Base-by-base conservation (phyloP, 2,888 invertebrate species). In the Drosophila falleni region DNA sequence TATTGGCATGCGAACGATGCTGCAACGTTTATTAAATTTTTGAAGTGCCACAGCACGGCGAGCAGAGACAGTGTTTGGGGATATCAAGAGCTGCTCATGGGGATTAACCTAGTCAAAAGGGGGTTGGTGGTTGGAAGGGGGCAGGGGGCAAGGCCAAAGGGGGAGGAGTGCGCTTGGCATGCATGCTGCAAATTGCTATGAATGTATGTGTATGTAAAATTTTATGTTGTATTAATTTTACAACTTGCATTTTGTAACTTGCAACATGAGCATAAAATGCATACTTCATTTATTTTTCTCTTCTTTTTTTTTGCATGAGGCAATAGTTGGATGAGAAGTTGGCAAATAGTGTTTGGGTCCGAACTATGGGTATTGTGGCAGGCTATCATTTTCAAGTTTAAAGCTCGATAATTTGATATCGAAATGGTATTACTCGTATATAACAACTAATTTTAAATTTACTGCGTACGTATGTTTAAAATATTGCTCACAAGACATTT, bases 21-120 rank as follows among this genome's bases (percentile, higher is more conserved):
- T 74, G 89, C 81, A 83, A 76, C 87, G 89, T 89, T 89, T 89
- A 84, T 84, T 84, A 89, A 84, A 89, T 84, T 89, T 84, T 84
- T 87, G 63, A 89, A 89, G 89, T 84, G 84, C 79, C 87, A 64
- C 76, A 64, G 67, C 23, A 51, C 61, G 74, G 70, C 47, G 61
- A 46, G 44, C 23, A 41, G 37, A 26, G 35, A 8, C 9, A 46
- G 33, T 56, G 44, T 55, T 55, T 19, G 42, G 55, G 44, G 42
- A 56, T 33, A 56, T 56, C n/a, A 19, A 44, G 33, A 44, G 55
- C 31, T 19, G 42, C 55, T 44, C 55, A 23, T 44, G 51, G 35
- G 47, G 35, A 9, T 46, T 16, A 39, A 42, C 33, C 35, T 15
- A n/a, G 13, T 5, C 3, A 42, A 39, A n/a, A 26, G 49, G 16